Evolutionary conservation across 2,888 invertebrate genomes (phyloP).

Genomic region (Dorcus hopei): DNA sequence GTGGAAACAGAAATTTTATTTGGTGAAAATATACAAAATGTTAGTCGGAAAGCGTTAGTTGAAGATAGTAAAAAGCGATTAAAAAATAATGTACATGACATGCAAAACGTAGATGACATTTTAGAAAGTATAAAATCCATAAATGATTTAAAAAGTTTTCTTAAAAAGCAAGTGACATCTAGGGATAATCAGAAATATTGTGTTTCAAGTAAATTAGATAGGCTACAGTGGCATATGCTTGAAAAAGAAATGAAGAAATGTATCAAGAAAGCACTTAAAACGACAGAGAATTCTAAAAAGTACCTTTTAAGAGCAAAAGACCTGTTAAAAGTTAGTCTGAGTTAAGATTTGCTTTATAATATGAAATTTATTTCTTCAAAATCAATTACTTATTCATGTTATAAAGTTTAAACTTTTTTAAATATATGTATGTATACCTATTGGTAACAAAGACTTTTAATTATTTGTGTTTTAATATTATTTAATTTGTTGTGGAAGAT

Average conservation of each 20-base stretch:
- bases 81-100: no score
- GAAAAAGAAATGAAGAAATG: constrained; percentile 10
- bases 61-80: no score
- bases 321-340: constrained; percentile 5
- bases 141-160: constrained; percentile 16
- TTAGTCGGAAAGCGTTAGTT: no score
- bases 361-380: no score
- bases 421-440: no score
- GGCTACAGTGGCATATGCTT: constrained; percentile 14
- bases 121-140: constrained; percentile 12
- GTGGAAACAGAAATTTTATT: no score
- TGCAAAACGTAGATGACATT: background rate
- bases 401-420: no score
- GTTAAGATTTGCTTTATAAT: background rate
- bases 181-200: background rate
- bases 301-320: constrained; percentile 11
- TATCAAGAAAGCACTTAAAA: constrained; percentile 7
- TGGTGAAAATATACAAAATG: no score
- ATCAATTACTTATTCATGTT: no score
- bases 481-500: no score
- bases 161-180: constrained; percentile 2
- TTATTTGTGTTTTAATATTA: no score
- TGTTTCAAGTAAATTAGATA: constrained; percentile 10
- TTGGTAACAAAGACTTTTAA: no score
- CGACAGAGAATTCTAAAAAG: background rate